Base-by-base conservation (phyloP, 2,113 vertebrate genomes). In the Neolamprologus ventralis region DNA sequence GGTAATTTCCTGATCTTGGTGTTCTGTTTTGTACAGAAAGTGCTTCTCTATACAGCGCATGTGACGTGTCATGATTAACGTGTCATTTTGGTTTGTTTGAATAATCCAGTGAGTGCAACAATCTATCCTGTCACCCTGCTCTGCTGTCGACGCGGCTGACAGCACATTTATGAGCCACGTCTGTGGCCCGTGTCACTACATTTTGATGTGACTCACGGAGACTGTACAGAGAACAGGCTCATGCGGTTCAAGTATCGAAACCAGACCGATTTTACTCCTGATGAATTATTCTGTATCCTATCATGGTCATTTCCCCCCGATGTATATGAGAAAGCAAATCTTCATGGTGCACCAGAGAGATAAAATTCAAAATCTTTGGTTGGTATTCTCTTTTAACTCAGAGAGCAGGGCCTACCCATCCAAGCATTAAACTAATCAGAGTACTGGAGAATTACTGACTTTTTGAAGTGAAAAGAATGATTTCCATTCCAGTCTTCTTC, bases 401-500 rank as follows among this genome's bases (percentile, higher is more conserved):
- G 80, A 78, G 82, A 92, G 83, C 85, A 87, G 79, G 80, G 37
- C 78, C 83, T 85, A 63, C 81, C 87, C 86, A 83, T 75, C 86
- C 82, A 54, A 88, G 84, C 92, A 88, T 92, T 91, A 89, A 92
- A 91, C 92, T 88, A 78, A 91, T 92, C 93, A 92, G 86, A 91
- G 82, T 28, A 63, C 88, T 9, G 26, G 54, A 85, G 90, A 93
- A 89, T 93, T 84, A 68, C 84, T 14, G 51, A 88, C 55, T 81
- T 93, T 91, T 88, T 91, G 42, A 91, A 93, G 84, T 90, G 79
- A 91, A 94, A 89, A 87, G 80, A 65, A 85, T 85, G 42, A 89
- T 93, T 93, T 91, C 60, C 57, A 83, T 92, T 88, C 73, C 47
- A 26, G 80, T 88, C 84, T 51, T 84, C 85, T 89, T 90, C 65